phyloP scores from a whole-genome alignment of 2,888 invertebrate species.

The Amphipoea oculea region DNA sequence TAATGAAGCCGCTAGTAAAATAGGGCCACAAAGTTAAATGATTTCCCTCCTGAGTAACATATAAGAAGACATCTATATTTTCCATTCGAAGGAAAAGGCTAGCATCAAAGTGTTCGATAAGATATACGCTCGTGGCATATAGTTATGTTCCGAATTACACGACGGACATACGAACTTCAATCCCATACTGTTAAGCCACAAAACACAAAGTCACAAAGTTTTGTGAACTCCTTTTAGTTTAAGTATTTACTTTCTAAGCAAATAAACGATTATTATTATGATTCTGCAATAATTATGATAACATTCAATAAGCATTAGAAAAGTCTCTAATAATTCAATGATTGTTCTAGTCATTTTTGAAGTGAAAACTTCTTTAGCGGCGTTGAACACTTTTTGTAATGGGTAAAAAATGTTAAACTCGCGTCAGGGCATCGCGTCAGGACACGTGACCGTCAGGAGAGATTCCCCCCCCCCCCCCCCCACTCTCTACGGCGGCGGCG shows the following conservation, averaged over 20 bases:
- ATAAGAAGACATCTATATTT: not conserved
- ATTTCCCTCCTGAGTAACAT: constrained; percentile 25
- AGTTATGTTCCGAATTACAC: not conserved
- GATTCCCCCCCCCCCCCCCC: no score
- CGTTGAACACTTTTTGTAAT: no score
- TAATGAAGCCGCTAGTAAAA: constrained; percentile 25
- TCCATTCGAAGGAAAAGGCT: not conserved
- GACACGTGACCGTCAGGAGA: no score
- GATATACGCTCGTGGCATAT: not conserved
- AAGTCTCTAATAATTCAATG: not conserved
- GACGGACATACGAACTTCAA: not conserved
- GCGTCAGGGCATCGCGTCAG: no score
- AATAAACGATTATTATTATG: no score
- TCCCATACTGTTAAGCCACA: not conserved
- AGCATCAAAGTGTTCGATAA: not conserved
- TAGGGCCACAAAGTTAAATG: constrained; percentile 1
- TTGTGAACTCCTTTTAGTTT: no score
- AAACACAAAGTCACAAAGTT: no score
- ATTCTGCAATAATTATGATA: not conserved
- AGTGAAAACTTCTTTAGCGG: no score
- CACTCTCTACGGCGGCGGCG: no score
- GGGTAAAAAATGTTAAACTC: no score
- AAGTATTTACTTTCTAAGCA: no score
- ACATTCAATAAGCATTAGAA: not conserved
- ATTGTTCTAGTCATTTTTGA: not conserved